These are phyloP conservation scores for Diploscapter pachys DNA, from an alignment of 1,140 invertebrate species.

Conservation along the genomic window DNA sequence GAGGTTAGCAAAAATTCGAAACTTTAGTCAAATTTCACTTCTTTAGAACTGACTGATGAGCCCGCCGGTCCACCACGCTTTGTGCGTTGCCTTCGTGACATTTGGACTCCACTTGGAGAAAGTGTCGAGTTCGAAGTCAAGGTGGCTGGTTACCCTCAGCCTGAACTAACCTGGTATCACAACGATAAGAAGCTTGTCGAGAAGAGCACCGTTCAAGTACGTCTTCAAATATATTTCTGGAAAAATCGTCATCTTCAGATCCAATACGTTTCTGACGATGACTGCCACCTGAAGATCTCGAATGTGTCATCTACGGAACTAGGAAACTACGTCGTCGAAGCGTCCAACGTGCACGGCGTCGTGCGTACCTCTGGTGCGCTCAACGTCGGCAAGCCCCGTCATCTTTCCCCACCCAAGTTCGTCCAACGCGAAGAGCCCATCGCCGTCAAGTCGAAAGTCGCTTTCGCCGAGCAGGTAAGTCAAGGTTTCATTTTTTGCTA, in stretches of 20 bases:
- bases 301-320: slow-evolving; percentile 32
- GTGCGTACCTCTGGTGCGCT: slow-evolving; percentile 44
- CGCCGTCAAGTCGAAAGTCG: slow-evolving; percentile 32
- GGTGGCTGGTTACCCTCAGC: slow-evolving; percentile 41
- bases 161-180: slow-evolving; percentile 45
- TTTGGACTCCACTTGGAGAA: slow-evolving; percentile 43
- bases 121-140: slow-evolving; percentile 42
- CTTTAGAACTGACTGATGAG: slow-evolving; percentile 25
- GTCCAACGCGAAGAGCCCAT: slow-evolving; percentile 21
- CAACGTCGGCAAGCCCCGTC: slow-evolving; percentile 42
- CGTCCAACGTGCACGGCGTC: slow-evolving; percentile 45
- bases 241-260: slow-evolving; percentile 26
- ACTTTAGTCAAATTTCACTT: neutral
- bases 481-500: slow-evolving; percentile 2
- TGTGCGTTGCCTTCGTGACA: slow-evolving; percentile 44
- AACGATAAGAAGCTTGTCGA: slow-evolving; percentile 43
- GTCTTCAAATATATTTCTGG: slow-evolving; percentile 15
- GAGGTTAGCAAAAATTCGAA: slow-evolving; percentile 29
- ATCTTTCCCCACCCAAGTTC: slow-evolving; percentile 28
- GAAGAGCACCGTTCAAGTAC: slow-evolving; percentile 32
- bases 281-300: slow-evolving; percentile 27
- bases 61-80: slow-evolving; percentile 48
- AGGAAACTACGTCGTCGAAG: slow-evolving; percentile 45
- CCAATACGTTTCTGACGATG: slow-evolving; percentile 29
- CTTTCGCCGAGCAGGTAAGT: slow-evolving; percentile 16